phyloP scores from a whole-genome alignment of 2,888 invertebrate species.

The Vandiemenella viatica region DNA sequence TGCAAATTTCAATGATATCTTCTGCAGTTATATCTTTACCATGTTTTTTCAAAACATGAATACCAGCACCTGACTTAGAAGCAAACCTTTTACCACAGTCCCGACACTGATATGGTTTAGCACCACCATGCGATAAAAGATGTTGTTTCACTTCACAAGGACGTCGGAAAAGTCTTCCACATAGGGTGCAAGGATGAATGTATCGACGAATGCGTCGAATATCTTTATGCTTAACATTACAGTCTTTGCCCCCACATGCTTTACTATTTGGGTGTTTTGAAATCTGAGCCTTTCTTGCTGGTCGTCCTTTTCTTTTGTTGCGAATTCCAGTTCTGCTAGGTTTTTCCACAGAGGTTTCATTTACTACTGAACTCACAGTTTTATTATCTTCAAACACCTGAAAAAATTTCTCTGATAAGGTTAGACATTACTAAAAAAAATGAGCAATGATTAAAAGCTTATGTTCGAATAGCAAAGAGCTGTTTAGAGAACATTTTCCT shows the following conservation, averaged over 20 bases:
- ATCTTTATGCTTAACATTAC: constrained; percentile 7
- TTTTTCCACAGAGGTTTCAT: not conserved
- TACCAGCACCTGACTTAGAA: constrained; percentile 14
- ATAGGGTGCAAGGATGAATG: constrained; percentile 15
- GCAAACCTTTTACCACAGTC: constrained; percentile 14
- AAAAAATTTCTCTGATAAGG: too few relatives aligned
- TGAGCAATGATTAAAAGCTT: too few relatives aligned
- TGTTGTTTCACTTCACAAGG: constrained; percentile 16
- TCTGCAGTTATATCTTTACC: constrained; percentile 10
- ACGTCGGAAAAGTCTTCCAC: constrained; percentile 13
- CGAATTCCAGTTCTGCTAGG: not conserved
- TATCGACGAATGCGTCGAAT: constrained; percentile 10
- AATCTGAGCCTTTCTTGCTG: not conserved
- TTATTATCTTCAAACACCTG: too few relatives aligned
- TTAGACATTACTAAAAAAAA: too few relatives aligned
- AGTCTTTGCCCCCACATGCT: not conserved
- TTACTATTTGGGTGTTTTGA: constrained; percentile 1
- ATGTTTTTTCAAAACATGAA: constrained; percentile 15
- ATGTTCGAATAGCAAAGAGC: too few relatives aligned
- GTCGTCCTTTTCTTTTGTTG: not conserved
- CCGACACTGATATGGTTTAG: constrained; percentile 14
- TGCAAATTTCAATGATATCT: constrained; percentile 12
- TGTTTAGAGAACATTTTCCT: too few relatives aligned
- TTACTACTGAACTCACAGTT: too few relatives aligned
- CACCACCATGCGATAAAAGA: constrained; percentile 14